Evolutionary conservation across 2,888 invertebrate genomes (phyloP), one percentile per base, ranked within the genome.

Genomic region (Chymomyza procnemis): DNA sequence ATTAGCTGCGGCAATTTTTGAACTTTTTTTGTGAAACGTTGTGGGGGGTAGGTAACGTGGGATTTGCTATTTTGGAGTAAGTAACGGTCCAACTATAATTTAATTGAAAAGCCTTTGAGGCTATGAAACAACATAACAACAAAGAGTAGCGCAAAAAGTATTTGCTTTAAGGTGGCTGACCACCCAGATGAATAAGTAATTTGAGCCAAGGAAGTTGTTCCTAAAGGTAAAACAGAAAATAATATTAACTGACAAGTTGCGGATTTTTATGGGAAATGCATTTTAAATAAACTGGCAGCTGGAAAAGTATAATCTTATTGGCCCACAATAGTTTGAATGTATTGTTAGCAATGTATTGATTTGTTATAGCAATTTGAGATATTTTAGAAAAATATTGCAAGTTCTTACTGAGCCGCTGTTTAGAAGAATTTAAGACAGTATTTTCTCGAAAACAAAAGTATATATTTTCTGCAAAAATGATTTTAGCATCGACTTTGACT

Each of bases 61-160:
- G 26, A 61, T 14, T 34, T 46, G 30, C n/a, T 41, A 50, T 80
- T 76, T 76, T 69, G 22, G 66, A 61, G 73, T 69, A 66, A 79
- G 67, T 64, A 76, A 71, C 77, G 80, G 82, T 79, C 80, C 80
- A 79, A 69, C 72, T 68, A 65, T 79, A 79, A 79, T 79, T 79
- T 78, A 86, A 85, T 76, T 82, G 81, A 84, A 84, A 86, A 81
- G 78, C 72, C 78, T 75, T 77, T 79, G 70, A 70, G 77, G 77
- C 57, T 76, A 50, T 74, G 67, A 50, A 52, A 30, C 41, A 5
- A n/a, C n/a, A 50, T 48, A 26, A 62, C 66, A 62, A 52, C 46
- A 67, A 46, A 74, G 72, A 77, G 65, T 18, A 54, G 21, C 18
- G 21, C 18, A 54, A 8, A 21, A 6, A 21, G 21, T 21, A 41